Evolutionary conservation across 1,140 invertebrate genomes (phyloP).

Genomic region (Ruditapes philippinarum): DNA sequence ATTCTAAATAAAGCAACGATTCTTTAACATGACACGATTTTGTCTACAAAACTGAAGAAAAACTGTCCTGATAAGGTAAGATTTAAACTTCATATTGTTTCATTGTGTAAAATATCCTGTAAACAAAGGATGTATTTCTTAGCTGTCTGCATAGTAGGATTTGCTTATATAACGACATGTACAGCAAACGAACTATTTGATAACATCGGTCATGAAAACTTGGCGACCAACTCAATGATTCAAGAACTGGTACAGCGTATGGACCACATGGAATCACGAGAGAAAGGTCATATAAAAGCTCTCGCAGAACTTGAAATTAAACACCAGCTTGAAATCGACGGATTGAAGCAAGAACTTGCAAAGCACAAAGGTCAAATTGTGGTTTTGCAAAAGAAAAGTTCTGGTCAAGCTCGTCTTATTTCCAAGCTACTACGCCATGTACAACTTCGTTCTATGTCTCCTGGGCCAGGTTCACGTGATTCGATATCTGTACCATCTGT

Average conservation of each 20-base stretch:
- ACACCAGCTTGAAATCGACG: not conserved
- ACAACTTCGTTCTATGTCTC: not conserved
- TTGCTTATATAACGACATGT: too few relatives aligned
- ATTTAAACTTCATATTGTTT: too few relatives aligned
- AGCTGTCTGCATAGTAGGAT: too few relatives aligned
- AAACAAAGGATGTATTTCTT: too few relatives aligned
- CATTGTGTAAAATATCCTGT: too few relatives aligned
- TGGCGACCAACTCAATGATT: not conserved
- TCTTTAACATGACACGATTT: too few relatives aligned
- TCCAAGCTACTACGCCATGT: not conserved
- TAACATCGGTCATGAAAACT: not conserved
- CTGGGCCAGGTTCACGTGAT: too few relatives aligned
- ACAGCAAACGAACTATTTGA: too few relatives aligned
- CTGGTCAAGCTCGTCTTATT: not conserved
- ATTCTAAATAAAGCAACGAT: too few relatives aligned
- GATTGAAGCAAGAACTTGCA: not conserved
- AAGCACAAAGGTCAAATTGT: not conserved
- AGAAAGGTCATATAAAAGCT: not conserved
- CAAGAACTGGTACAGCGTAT: not conserved
- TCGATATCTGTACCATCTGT: too few relatives aligned
- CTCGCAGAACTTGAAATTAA: not conserved
- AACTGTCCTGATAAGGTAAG: too few relatives aligned
- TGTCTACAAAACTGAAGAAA: too few relatives aligned
- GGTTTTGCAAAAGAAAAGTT: not conserved
- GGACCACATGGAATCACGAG: not conserved